Percentiles rank a stretch among this genome's conserved stretches.
phyloP scores from a whole-genome alignment of 2,113 vertebrate species.

The Bos taurus region ARS-UCD2.0 NC_037335.1:12403501-12404000 shows the following conservation, averaged over 20 bases:
- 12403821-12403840: not conserved
- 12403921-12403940: not conserved
- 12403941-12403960: not conserved
- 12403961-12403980: not conserved
- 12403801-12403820: not conserved
- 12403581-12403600: not conserved
- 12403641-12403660: not conserved
- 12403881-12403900: not conserved
- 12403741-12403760: constrained; percentile 41
- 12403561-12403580: not conserved
- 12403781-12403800: not conserved
- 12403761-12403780: not conserved
- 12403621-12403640: not conserved
- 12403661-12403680: constrained; percentile 13
- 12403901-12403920: not conserved
- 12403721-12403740: constrained; percentile 45
- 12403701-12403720: constrained; percentile 7
- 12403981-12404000: not conserved
- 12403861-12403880: not conserved
- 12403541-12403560: not conserved
- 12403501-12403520: not conserved
- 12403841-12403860: not conserved
- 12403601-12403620: not conserved
- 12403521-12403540: not conserved
- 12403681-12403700: constrained; percentile 49